A percentile compares a stretch with the other conserved stretches of the same genome.
Conservation (phyloP, 2,113 vertebrate species). For the Eptatretus burgeri region DNA sequence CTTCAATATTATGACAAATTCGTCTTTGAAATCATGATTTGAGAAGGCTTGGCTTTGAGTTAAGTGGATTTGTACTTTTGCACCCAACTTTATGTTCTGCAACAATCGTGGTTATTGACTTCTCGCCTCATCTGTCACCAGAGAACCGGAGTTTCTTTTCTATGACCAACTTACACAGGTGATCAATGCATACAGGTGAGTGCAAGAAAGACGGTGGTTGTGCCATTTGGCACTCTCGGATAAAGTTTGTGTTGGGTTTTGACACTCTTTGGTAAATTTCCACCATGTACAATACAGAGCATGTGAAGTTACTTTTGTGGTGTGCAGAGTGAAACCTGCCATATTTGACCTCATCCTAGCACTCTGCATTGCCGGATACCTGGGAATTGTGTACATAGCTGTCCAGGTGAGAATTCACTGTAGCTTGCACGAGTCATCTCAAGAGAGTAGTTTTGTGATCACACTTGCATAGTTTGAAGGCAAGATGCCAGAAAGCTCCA, state of each 20-base stretch:
- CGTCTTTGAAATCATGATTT: too few relatives aligned
- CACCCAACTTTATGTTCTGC: too few relatives aligned
- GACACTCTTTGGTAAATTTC: too few relatives aligned
- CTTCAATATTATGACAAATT: too few relatives aligned
- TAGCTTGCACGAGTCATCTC: not conserved
- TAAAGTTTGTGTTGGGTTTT: too few relatives aligned
- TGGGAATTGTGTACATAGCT: constrained; percentile 56
- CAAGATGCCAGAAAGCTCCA: too few relatives aligned
- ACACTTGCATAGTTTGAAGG: not conserved
- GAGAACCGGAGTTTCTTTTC: constrained; percentile 93
- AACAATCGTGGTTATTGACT: too few relatives aligned
- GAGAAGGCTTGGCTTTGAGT: too few relatives aligned
- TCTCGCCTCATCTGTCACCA: constrained; percentile 13
- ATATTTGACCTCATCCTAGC: constrained; percentile 91
- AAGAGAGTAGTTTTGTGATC: not conserved
- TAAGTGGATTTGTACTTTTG: too few relatives aligned
- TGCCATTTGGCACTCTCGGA: too few relatives aligned
- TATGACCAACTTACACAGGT: constrained; percentile 95
- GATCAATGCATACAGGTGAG: constrained; percentile 88
- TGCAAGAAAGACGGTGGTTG: not conserved
- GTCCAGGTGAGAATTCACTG: constrained; percentile 34
- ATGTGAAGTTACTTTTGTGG: not conserved
- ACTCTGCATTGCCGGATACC: constrained; percentile 65
- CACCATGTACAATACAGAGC: too few relatives aligned
- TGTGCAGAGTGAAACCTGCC: constrained; percentile 64